Evolutionary conservation across 30 jellyfish, hydroid and myxozoan genomes (phyloP), one percentile per base, ranked within the genome.

Genomic region (Nemopilema nomurai): DNA sequence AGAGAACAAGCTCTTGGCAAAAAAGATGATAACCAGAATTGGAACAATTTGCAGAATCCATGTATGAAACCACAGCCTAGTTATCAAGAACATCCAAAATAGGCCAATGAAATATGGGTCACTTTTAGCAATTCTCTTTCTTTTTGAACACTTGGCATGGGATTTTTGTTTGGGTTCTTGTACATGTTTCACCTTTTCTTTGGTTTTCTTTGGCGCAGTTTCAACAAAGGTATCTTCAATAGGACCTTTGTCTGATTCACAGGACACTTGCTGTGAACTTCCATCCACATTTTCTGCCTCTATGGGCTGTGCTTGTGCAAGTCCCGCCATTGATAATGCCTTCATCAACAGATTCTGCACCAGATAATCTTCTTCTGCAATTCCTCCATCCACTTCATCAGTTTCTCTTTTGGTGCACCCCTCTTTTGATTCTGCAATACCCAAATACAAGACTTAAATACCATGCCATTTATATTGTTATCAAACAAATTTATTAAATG

Each of bases 101-200:
- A 93, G 69, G 9, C 79, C 96, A 73, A 88, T 84, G 77, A 93
- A 93, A 74, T 85, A 88, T 71, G 96, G 95, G 80, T 93, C 97
- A 77, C 98, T 93, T 30, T 76, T 88, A 20, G 97, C 95, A 28
- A 49, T 84, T 65, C 97, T 85, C 53, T 73, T 90, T 30, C 65
- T 74, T 23, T 72, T 64, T 0, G 89, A 41, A 21, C 75, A 51
- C 69, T 23, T 85, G 24, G 77, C 23, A 0, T 53, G 26, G 8
- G 70, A 49, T 16, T 49, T 31, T 49, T 78, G 67, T 81, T 69
- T 73, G 51, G 86, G 28, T 49, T 49, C 52, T 18, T 24, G 51
- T 24, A 57, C 57, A 3, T 23, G 76, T 29, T 53, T 72, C 13
- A 66, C 49, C 41, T 50, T 76, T 33, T 62, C 62, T 41, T 64